Base-by-base conservation (phyloP, 2,888 invertebrate genomes). In the Nycteola revayana region DNA sequence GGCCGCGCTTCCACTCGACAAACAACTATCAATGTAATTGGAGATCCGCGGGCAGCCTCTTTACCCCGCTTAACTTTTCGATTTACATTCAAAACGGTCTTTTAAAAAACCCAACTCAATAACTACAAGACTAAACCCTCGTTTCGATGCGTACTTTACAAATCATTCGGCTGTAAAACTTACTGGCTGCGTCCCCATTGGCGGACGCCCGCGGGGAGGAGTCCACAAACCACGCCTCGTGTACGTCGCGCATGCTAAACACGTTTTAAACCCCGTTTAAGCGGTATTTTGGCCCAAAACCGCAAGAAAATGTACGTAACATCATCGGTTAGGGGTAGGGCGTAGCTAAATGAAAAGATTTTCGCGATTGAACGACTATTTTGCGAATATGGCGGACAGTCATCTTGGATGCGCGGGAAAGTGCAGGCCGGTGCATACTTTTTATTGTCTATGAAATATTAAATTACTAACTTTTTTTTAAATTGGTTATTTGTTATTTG, bases 1-100 rank as follows among this genome's bases (percentile, higher is more conserved):
- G 32, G 26, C 41, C 28, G 30, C 45, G 33, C 37, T 35, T 40
- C 34, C 42, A 36, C 73, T 72, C 64, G 47, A 62, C 65, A 42
- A 56, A 62, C 68, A 75, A 79, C 82, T 85, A 85, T 82, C 79
- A 83, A 82, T 86, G 75, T 86, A 88, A 87, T 88, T 87, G 87
- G 86, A 71, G 73, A 62, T 72, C 78, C 66, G 66, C 74, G 69
- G 76, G 72, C 75, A 73, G 71, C 74, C 85, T 78, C 83, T 87
- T 85, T 78, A 78, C 79, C 73, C 64, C 77, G 78, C 77, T 76
- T 86, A 88, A 87, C 86, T 87, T 88, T 88, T 82, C 86, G 83
- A 87, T 88, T 87, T 88, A 87, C 83, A 87, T 86, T 86, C 86
- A 87, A 87, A 87, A 82, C 84, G 86, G 81, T 69, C 75, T 82